phyloP scores from a whole-genome alignment of 2,113 vertebrate genomes.

The Eurystomus gularis region DNA sequence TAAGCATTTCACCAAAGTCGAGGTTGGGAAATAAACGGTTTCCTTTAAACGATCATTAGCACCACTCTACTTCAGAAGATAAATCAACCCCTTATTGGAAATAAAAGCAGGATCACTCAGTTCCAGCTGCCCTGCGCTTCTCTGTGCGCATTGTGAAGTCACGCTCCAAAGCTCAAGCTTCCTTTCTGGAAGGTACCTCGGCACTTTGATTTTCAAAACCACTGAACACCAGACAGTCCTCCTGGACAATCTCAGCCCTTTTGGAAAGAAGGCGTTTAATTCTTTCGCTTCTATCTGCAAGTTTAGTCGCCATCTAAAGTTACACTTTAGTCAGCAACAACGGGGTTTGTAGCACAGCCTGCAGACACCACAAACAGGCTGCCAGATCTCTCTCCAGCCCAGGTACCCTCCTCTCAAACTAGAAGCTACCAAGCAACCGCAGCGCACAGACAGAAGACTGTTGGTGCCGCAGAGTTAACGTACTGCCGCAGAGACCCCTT shows the following conservation, averaged over 20 bases:
- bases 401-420: background rate
- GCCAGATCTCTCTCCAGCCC: background rate
- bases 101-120: background rate
- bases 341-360: accelerated
- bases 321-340: background rate
- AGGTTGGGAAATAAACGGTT: background rate
- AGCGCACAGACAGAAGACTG: accelerated
- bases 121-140: accelerated
- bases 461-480: accelerated
- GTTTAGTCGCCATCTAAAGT: background rate
- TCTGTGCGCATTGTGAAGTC: background rate
- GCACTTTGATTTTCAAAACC: background rate
- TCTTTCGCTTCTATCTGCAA: background rate
- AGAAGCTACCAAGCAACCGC: background rate
- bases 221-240: background rate
- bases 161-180: background rate
- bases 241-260: background rate
- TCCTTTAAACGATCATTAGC: background rate
- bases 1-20: background rate
- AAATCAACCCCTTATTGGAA: background rate
- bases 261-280: background rate
- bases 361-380: background rate
- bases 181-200: background rate
- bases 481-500: background rate
- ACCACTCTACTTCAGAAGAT: background rate